Percentiles rank a stretch among this genome's conserved stretches.
Conservation (phyloP, 64 coral and sea anemone species). For the Actinia tenebrosa region DNA sequence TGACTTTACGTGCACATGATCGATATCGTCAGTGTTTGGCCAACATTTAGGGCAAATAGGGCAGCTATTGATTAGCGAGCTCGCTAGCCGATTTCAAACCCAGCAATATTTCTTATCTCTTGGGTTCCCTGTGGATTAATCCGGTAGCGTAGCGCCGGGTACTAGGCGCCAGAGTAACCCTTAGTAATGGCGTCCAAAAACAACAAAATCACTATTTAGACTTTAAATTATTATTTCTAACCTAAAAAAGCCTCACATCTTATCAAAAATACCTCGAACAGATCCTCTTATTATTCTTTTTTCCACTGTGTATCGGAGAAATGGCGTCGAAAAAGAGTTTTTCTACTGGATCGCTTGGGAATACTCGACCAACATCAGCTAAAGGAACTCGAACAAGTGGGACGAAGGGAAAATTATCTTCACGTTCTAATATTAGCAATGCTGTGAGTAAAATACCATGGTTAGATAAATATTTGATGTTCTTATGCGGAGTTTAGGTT, state of each 20-base stretch:
- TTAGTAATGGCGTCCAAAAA: not conserved
- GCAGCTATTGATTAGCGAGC: too few relatives aligned
- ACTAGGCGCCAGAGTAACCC: not conserved
- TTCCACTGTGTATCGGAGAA: not conserved
- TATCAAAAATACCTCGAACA: not conserved
- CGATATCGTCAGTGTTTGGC: too few relatives aligned
- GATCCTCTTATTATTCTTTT: not conserved
- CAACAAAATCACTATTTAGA: not conserved
- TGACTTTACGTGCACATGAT: too few relatives aligned
- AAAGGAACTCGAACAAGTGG: not conserved
- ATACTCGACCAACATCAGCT: not conserved
- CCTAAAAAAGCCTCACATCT: not conserved
- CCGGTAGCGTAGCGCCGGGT: not conserved
- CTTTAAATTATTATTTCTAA: not conserved
- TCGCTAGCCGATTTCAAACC: too few relatives aligned
- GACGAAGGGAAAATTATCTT: not conserved
- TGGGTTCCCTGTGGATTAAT: not conserved
- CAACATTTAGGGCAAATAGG: too few relatives aligned
- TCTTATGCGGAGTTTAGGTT: not conserved
- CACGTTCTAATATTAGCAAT: not conserved
- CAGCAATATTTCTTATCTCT: too few relatives aligned
- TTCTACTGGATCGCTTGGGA: not conserved
- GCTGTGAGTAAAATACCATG: not conserved
- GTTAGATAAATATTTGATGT: not conserved
- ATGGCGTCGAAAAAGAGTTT: not conserved